phyloP scores from a whole-genome alignment of 2,797 vertebrate species.

The Liparis tanakae region DNA sequence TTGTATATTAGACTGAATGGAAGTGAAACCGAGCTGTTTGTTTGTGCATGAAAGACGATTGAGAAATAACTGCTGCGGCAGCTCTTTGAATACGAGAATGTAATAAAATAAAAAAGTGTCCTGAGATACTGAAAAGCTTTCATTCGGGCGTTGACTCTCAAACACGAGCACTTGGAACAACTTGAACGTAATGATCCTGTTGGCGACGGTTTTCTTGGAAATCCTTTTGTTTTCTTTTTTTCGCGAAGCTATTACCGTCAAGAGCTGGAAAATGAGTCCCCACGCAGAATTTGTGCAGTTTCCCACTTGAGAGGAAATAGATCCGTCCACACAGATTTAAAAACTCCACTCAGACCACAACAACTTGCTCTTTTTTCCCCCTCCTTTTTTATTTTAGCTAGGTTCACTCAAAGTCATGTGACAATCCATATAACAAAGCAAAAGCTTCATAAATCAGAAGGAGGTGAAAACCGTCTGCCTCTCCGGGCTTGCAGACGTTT shows the following conservation, averaged over 20 bases:
- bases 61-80: not conserved
- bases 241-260: not conserved
- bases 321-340: too few species aligned
- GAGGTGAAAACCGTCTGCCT: too few species aligned
- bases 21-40: not conserved
- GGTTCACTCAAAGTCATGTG: too few species aligned
- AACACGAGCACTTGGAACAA: conserved; percentile 1
- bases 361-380: too few species aligned
- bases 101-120: conserved; percentile 1
- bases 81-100: not conserved
- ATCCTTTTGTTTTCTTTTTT: not conserved
- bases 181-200: conserved; percentile 8
- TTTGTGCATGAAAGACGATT: conserved; percentile 26
- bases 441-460: too few species aligned
- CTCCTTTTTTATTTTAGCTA: too few species aligned
- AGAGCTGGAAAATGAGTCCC: not conserved
- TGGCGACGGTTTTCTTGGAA: not conserved
- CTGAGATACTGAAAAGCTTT: not conserved
- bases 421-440: too few species aligned
- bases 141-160: not conserved
- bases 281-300: too few species aligned
- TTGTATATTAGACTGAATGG: not conserved
- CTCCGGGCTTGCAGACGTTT: too few species aligned
- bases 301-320: too few species aligned
- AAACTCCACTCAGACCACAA: too few species aligned